Evolutionary conservation across 2,888 invertebrate species (phyloP), one percentile per base, ranked within the genome.

Genomic region (Tinea trinotella): DNA sequence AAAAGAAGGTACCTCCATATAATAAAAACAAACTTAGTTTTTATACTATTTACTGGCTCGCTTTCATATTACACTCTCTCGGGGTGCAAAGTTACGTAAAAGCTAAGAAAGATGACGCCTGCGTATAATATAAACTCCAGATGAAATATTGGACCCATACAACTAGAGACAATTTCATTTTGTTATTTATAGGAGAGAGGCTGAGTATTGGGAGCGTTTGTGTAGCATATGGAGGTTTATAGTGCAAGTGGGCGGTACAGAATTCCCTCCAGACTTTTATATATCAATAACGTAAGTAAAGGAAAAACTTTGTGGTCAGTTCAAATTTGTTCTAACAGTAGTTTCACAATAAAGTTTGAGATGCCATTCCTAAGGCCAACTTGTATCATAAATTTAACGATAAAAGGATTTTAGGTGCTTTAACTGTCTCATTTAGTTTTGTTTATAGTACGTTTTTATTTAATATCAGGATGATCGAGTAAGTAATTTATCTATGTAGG

Each of bases 211-310:
- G 65, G 65, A 63, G 64, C 64, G 65, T 67, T 68, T 64, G 65
- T 63, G 66, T 57, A 68, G 65, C 74, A 73, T 73, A 68, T 72
- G 75, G 61, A 67, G 66, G 59, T 65, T 67, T 67, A 71, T 68
- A 65, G 64, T 62, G 63, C 63, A 22, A 36, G 34, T 22, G 35
- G 40, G 19, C 49, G 12, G 20, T 10, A 17, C 52, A 20, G 22
- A 57, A 64, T 61, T 55, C 65, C 66, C 67, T 59, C 56, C 61
- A 62, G 64, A 59, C 61, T 59, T 59, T 58, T 59, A 62, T 57
- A 66, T 79, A 79, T 80, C 77, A 81, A 82, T 80, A 80, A 76
- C 73, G 66, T 64, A 66, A 64, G 67, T 64, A 66, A 66, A 68
- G 61, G 67, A 65, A 66, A 63, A 76, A 76, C 70, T 78, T 75